Percentiles rank a stretch among this genome's conserved stretches.
Evolutionary conservation across 2,888 invertebrate genomes (phyloP).

Genomic region (Drosophila kokeensis): DNA sequence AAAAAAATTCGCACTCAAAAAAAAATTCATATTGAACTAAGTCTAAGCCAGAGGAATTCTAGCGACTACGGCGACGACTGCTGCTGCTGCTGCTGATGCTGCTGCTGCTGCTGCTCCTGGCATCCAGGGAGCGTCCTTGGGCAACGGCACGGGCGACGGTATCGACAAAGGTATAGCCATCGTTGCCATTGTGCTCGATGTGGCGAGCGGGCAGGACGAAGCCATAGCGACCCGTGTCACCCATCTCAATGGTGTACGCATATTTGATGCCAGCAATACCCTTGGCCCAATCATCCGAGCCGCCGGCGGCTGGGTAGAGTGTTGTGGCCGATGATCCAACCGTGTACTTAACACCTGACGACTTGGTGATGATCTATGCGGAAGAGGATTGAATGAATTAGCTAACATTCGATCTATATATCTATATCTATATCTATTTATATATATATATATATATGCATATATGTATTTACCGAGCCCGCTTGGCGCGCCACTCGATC

Average conservation of each 20-base stretch:
- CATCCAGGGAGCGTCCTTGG: conserved; percentile 65
- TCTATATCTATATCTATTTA: not conserved
- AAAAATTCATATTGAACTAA: conserved; percentile 56
- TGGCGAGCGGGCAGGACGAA: conserved; percentile 93
- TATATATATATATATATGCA: not conserved
- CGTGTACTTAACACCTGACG: conserved; percentile 87
- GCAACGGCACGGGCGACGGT: conserved; percentile 87
- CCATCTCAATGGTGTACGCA: conserved; percentile 94
- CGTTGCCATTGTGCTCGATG: conserved; percentile 91
- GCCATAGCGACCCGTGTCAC: conserved; percentile 93
- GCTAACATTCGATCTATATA: not conserved
- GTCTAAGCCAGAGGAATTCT: conserved; percentile 24
- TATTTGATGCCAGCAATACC: conserved; percentile 93
- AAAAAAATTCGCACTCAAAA: conserved; percentile 27
- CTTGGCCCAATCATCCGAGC: conserved; percentile 97
- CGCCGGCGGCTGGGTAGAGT: conserved; percentile 92
- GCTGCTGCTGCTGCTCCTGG: conserved; percentile 47
- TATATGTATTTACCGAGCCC: conserved; percentile 86
- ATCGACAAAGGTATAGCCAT: conserved; percentile 90
- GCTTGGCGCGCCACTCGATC: conserved; percentile 89
- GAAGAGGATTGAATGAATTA: not conserved
- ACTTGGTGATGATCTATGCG: conserved; percentile 78
- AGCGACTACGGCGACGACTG: conserved; percentile 63
- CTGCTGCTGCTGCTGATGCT: conserved; percentile 37
- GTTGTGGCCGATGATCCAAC: conserved; percentile 92